Percentiles rank a stretch among this genome's conserved stretches.
phyloP scores from a whole-genome alignment of 2,888 invertebrate genomes.

The Netelia melanura region DNA sequence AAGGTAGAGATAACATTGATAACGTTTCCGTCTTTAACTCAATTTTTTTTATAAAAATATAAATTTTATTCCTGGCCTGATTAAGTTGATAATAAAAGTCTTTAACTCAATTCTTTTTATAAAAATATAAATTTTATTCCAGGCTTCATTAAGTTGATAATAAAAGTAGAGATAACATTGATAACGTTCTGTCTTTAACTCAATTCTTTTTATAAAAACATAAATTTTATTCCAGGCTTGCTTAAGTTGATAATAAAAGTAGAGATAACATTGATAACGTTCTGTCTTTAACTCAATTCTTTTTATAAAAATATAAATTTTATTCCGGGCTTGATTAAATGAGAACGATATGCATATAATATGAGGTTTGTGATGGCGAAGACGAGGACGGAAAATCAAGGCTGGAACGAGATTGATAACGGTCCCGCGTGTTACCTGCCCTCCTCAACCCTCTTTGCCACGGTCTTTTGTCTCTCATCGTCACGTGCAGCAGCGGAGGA shows the following conservation, averaged over 20 bases:
- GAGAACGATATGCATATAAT: slow-evolving; percentile 1
- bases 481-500: slow-evolving; percentile 31
- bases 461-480: slow-evolving; percentile 45
- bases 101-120: too few species aligned
- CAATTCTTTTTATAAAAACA: too few species aligned
- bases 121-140: too few species aligned
- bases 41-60: too few species aligned
- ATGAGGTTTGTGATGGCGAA: not conserved
- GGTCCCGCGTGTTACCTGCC: slow-evolving; percentile 38
- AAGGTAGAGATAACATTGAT: too few species aligned
- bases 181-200: too few species aligned
- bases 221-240: too few species aligned
- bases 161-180: too few species aligned
- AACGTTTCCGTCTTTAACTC: too few species aligned
- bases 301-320: not conserved
- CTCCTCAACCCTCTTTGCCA: not conserved
- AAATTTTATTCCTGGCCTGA: too few species aligned
- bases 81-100: too few species aligned
- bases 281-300: not conserved
- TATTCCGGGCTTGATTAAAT: slow-evolving; percentile 6
- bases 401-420: slow-evolving; percentile 57
- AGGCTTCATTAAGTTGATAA: too few species aligned
- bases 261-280: not conserved
- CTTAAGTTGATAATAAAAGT: not conserved
- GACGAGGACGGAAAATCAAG: slow-evolving; percentile 45